phyloP scores from a whole-genome alignment of 1,140 invertebrate species.

The Belonocnema kinseyi region DNA sequence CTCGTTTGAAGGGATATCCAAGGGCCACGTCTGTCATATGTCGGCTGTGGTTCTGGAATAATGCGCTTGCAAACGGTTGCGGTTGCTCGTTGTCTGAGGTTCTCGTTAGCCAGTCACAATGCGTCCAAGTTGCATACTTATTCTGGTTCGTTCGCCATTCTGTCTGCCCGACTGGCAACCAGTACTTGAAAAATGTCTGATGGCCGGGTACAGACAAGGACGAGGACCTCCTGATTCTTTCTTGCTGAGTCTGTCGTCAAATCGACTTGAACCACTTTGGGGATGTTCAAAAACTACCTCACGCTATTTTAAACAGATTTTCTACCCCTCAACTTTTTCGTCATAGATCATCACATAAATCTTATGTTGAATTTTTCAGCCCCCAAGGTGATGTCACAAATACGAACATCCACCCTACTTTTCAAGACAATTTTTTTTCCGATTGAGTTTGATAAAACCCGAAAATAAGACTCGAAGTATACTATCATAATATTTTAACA shows the following conservation, averaged over 20 bases:
- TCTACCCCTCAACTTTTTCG: no score
- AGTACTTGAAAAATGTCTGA: constrained; percentile 21
- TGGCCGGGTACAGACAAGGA: constrained; percentile 13
- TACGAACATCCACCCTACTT: no score
- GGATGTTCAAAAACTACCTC: no score
- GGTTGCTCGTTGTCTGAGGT: constrained; percentile 32
- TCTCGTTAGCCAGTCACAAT: constrained; percentile 35
- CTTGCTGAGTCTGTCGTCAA: neutral
- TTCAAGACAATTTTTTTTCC: no score
- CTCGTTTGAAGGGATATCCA: constrained; percentile 12
- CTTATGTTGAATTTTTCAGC: no score
- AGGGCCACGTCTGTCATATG: constrained; percentile 30
- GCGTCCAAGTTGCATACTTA: constrained; percentile 31
- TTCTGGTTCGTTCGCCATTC: constrained; percentile 20
- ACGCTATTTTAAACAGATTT: no score
- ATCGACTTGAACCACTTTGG: neutral
- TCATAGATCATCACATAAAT: no score
- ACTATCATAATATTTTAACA: no score
- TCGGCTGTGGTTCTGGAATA: constrained; percentile 38
- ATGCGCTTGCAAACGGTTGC: constrained; percentile 46
- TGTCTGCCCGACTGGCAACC: constrained; percentile 14
- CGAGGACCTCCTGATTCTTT: neutral
- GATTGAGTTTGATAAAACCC: no score
- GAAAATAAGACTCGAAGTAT: no score
- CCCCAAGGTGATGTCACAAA: no score